Percentiles rank a stretch among this genome's conserved stretches.
Conservation (phyloP, 2,888 invertebrate species). For the Hipparchia sbordonii region DNA sequence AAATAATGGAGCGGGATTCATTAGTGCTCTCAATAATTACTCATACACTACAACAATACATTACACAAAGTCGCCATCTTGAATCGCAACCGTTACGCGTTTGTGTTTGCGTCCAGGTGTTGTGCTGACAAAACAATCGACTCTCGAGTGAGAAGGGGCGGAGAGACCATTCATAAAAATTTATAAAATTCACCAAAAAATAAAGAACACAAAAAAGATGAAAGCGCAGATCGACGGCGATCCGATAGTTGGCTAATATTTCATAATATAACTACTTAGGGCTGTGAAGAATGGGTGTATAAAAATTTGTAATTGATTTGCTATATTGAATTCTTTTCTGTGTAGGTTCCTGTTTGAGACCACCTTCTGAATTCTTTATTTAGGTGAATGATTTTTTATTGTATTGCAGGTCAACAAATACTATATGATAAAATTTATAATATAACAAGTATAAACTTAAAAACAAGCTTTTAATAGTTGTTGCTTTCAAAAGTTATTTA, state of each 20-base stretch:
- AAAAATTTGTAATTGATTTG: slow-evolving; percentile 65
- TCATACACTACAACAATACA: slow-evolving; percentile 27
- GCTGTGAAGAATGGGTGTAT: slow-evolving; percentile 73
- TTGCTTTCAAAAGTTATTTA: too few species aligned
- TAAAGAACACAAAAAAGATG: slow-evolving; percentile 48
- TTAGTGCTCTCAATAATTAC: slow-evolving; percentile 34
- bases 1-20: slow-evolving; percentile 29
- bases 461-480: too few species aligned
- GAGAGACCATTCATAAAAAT: slow-evolving; percentile 71
- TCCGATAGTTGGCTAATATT: slow-evolving; percentile 72
- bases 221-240: slow-evolving; percentile 44
- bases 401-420: neutral
- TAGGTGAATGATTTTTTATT: slow-evolving; percentile 1
- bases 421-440: neutral
- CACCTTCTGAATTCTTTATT: slow-evolving; percentile 41
- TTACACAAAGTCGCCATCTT: slow-evolving; percentile 58
- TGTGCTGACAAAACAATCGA: slow-evolving; percentile 81
- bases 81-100: slow-evolving; percentile 60
- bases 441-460: neutral
- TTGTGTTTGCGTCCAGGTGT: slow-evolving; percentile 80
- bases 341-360: slow-evolving; percentile 43
- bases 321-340: slow-evolving; percentile 58
- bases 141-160: slow-evolving; percentile 72
- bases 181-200: slow-evolving; percentile 72
- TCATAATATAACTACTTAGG: slow-evolving; percentile 77